Evolutionary conservation across 2,797 vertebrate genomes (phyloP).

Genomic region (Numenius phaeopus): DNA sequence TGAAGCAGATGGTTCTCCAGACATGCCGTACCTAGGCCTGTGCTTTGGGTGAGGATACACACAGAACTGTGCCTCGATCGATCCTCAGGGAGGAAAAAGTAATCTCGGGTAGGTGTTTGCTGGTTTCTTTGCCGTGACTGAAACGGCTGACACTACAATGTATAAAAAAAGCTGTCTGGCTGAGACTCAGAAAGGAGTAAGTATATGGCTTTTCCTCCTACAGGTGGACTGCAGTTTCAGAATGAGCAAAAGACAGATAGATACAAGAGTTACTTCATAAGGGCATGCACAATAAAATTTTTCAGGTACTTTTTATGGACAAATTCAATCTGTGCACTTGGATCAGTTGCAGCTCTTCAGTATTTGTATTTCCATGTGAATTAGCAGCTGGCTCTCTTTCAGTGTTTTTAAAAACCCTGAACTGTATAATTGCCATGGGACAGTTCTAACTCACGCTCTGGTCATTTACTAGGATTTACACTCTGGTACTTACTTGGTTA

Average conservation of each 20-base stretch:
- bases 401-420: constrained; percentile 42
- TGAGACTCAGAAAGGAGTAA: not conserved
- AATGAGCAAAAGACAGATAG: not conserved
- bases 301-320: constrained; percentile 12
- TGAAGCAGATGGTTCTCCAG: not conserved
- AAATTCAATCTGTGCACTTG: constrained; percentile 31
- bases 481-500: not conserved
- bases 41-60: not conserved
- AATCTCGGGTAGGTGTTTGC: not conserved
- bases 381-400: constrained; percentile 52
- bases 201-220: not conserved
- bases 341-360: constrained; percentile 28
- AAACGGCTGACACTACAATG: not conserved
- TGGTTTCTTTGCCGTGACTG: not conserved
- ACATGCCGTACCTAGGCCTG: not conserved
- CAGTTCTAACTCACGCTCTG: constrained; percentile 3
- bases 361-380: constrained; percentile 42
- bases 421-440: constrained; percentile 38
- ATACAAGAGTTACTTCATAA: not conserved
- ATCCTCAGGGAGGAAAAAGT: not conserved
- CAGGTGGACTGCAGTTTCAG: not conserved
- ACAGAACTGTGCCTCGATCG: not conserved
- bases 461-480: constrained; percentile 44
- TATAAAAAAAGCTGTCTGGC: not conserved
- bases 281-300: not conserved